Base-by-base conservation (phyloP, 30 jellyfish, hydroid and myxozoan genomes). In the Turritopsis dohrnii region DNA sequence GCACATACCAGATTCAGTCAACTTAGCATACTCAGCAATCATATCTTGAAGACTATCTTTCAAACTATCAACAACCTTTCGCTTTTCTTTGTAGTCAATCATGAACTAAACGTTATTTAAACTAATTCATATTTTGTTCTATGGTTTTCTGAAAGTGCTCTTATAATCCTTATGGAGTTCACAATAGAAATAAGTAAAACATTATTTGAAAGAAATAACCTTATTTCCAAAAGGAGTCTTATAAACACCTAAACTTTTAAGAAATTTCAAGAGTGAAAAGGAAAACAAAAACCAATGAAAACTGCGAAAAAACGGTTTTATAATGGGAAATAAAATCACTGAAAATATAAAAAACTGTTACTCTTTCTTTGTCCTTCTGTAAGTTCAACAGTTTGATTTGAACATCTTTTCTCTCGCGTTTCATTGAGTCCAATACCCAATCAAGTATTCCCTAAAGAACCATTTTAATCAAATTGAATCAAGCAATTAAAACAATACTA, bases 331-430 rank as follows among this genome's bases (percentile, higher is more conserved):
- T 5, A 41, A 41, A 41, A 1, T 13, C 0, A 21, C 3, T 19
- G 16, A 24, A 76, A 28, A 28, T 1, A 28, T 16, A 1, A 0
- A 1, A 80, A 52, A 53, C 1, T 16, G 7, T 52, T 80, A 84
- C 90, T 84, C 93, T 84, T 41, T 93, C 98, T 79, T 93, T 93
- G 30, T 93, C 96, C 71, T 93, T 93, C 81, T 93, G 98, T 74
- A 93, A 81, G 23, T 83, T 80, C 20, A 93, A 93, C 60, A 93
- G 89, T 65, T 88, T 88, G 25, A 87, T 84, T 74, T 88, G 98
- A 29, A 93, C 84, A 81, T 93, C 96, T 79, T 88, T 93, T 54
- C 96, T 88, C 52, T 84, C 98, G 66, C 84, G 81, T 79, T 88
- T 93, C 95, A 85, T 85, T 71, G 98, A 88, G 54, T 93, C 97